Conservation (phyloP, 37 sponge, comb jelly and placozoan species). For the Agelas oroides region DNA sequence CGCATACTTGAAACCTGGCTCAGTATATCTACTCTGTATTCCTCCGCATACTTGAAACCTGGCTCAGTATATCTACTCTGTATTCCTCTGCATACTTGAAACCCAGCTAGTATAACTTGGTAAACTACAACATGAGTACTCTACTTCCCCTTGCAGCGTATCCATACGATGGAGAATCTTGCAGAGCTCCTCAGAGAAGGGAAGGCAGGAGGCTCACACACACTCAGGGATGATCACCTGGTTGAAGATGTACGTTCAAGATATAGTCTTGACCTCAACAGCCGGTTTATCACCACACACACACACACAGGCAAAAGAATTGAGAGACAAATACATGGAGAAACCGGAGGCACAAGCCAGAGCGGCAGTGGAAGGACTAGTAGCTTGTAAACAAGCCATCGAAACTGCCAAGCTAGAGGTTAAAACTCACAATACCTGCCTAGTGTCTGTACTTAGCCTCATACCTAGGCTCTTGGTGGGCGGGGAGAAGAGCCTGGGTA, state of each 20-base stretch:
- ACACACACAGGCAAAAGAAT: conserved; percentile 41
- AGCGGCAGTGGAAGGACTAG: conserved; percentile 12
- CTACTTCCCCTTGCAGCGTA: conserved; percentile 39
- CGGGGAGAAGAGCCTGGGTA: no score
- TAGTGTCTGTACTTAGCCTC: background rate
- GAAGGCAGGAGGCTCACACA: background rate
- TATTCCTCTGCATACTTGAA: no score
- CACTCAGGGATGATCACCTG: conserved; percentile 48
- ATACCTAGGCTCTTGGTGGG: no score
- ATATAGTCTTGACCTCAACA: background rate
- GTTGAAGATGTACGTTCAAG: conserved; percentile 28
- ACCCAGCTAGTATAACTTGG: no score
- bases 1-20: no score
- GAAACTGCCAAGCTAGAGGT: conserved; percentile 7
- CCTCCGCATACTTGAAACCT: no score
- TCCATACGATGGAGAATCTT: conserved; percentile 88
- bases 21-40: no score
- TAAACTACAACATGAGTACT: background rate
- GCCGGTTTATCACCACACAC: background rate
- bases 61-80: no score
- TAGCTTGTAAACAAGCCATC: background rate
- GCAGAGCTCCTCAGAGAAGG: conserved; percentile 48
- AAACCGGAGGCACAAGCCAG: conserved; percentile 34
- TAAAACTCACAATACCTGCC: background rate
- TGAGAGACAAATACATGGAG: conserved; percentile 50